Conservation (phyloP, 2,888 invertebrate genomes). For the Xanthorhoe spadicearia region DNA sequence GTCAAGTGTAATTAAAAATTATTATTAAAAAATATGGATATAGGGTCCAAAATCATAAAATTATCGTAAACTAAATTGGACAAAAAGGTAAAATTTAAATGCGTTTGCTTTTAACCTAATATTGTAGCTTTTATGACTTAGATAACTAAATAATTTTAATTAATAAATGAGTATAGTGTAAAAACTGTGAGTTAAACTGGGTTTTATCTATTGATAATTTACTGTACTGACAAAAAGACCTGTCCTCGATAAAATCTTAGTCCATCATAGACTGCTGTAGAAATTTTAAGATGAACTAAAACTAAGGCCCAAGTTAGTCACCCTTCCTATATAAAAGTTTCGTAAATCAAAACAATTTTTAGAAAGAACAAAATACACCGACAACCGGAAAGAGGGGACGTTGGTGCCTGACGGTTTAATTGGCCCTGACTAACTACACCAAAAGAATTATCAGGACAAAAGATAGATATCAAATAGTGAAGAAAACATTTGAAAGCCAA, state of each 20-base stretch:
- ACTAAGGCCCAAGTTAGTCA: background rate
- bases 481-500: constrained; percentile 4
- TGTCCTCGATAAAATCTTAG: too few species aligned
- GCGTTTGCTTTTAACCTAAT: background rate
- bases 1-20: constrained; percentile 21
- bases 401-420: constrained; percentile 71
- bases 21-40: constrained; percentile 13
- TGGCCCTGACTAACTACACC: constrained; percentile 72
- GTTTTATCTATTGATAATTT: too few species aligned
- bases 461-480: constrained; percentile 59
- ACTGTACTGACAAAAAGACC: too few species aligned
- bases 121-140: too few species aligned
- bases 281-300: too few species aligned
- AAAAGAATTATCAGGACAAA: constrained; percentile 66
- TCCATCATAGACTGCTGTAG: too few species aligned
- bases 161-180: too few species aligned
- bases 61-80: constrained; percentile 22
- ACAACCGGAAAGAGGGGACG: constrained; percentile 62
- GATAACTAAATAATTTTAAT: too few species aligned
- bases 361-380: constrained; percentile 29
- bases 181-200: too few species aligned
- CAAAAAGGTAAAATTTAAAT: constrained; percentile 24
- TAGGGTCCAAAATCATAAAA: constrained; percentile 20
- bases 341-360: constrained; percentile 2
- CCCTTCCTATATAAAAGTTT: background rate